Conservation (phyloP, 2,888 invertebrate species). For the Epirrhoe alternata region DNA sequence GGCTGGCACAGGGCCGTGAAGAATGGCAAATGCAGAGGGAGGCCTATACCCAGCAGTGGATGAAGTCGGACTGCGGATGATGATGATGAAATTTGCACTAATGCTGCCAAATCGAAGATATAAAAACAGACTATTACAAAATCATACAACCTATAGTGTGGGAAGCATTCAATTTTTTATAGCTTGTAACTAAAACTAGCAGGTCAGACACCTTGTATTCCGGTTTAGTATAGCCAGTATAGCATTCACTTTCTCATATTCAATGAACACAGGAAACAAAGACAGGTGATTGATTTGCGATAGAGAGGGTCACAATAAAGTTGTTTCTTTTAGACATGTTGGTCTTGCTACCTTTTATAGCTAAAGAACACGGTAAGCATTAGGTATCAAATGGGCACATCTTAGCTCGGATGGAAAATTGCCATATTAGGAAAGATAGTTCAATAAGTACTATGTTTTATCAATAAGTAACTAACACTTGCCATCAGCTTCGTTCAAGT, state of each 20-base stretch:
- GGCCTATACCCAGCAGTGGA: too few species aligned
- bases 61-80: too few species aligned
- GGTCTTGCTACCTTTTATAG: background rate
- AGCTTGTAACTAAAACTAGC: background rate
- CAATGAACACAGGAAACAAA: conserved; percentile 17
- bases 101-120: background rate
- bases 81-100: too few species aligned
- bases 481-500: too few species aligned
- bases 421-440: too few species aligned
- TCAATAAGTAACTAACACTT: too few species aligned
- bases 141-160: background rate
- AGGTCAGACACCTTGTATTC: conserved; percentile 3
- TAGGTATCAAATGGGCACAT: background rate
- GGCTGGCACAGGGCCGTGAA: too few species aligned
- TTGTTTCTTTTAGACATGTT: background rate
- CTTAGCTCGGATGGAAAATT: background rate
- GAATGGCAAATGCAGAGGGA: too few species aligned
- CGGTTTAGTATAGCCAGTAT: background rate
- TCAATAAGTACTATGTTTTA: too few species aligned
- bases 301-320: conserved; percentile 6
- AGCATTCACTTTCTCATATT: conserved; percentile 8
- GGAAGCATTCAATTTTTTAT: background rate
- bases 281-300: conserved; percentile 16
- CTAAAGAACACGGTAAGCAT: background rate
- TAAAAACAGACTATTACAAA: background rate